phyloP scores from a whole-genome alignment of 92 coral and sea anemone genomes.

The Ricordea florida region DNA sequence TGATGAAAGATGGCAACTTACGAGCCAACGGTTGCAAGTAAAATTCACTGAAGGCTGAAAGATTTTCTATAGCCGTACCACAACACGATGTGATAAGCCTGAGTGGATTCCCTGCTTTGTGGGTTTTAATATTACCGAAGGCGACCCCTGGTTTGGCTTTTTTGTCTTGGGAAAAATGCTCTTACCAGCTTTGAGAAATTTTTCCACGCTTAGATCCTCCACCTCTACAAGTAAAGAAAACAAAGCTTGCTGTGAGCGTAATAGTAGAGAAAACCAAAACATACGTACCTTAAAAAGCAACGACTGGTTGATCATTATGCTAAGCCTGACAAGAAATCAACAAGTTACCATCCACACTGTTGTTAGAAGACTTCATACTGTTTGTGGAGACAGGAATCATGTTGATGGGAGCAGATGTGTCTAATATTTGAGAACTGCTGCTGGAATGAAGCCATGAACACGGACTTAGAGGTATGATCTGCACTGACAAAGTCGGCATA shows the following conservation, averaged over 20 bases:
- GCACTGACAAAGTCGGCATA: too few relatives aligned
- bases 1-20: too few relatives aligned
- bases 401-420: background rate
- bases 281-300: too few relatives aligned
- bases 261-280: background rate
- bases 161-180: constrained; percentile 5
- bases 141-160: background rate
- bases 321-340: background rate
- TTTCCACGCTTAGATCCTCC: background rate
- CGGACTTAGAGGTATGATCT: too few relatives aligned
- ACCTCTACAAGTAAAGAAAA: background rate
- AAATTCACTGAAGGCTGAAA: too few relatives aligned
- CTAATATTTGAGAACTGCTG: background rate
- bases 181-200: background rate
- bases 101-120: background rate
- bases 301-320: too few relatives aligned
- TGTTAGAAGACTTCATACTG: background rate
- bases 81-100: too few relatives aligned
- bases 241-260: background rate
- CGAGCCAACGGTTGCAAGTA: too few relatives aligned
- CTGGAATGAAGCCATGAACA: too few relatives aligned
- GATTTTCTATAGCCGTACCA: too few relatives aligned
- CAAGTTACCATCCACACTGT: background rate
- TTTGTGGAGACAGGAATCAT: too few relatives aligned
- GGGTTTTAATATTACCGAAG: too few relatives aligned